Percentiles rank a stretch among this genome's conserved stretches.
These are phyloP conservation scores for Saguinus imperator DNA, from an alignment of 2,113 vertebrate species.

Conservation along the genomic window DNA sequence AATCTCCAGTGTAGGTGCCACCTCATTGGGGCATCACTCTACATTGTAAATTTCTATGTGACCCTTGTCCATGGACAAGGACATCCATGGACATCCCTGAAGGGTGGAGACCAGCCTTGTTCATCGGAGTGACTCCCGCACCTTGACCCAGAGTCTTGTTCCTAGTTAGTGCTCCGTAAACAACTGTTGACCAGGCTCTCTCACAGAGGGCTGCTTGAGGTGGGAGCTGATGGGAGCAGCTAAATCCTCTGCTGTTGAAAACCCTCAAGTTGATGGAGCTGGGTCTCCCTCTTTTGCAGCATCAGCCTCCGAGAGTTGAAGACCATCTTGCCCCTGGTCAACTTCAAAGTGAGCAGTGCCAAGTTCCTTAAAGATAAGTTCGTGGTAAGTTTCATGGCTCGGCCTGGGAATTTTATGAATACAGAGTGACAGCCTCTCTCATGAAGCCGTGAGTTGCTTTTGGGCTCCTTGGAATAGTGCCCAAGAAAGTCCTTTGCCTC, in stretches of 20 bases:
- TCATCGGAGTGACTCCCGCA: rapidly evolving
- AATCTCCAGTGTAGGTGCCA: not conserved
- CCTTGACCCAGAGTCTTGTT: not conserved
- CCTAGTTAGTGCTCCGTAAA: too few species aligned
- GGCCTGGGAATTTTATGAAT: not conserved
- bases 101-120: not conserved
- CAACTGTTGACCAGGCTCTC: not conserved
- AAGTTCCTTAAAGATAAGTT: conserved; percentile 93
- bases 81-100: rapidly evolving
- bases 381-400: conserved; percentile 81
- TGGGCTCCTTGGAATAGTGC: rapidly evolving
- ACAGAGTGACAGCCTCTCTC: not conserved
- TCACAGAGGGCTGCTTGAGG: rapidly evolving
- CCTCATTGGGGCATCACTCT: not conserved
- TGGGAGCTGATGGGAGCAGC: rapidly evolving
- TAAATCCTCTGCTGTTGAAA: rapidly evolving
- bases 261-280: not conserved
- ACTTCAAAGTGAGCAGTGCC: conserved; percentile 91
- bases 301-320: conserved; percentile 95
- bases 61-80: rapidly evolving
- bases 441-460: rapidly evolving
- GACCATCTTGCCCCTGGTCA: conserved; percentile 91
- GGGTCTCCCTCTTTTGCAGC: conserved; percentile 76
- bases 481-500: not conserved
- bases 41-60: rapidly evolving